phyloP scores from a whole-genome alignment of 2,113 vertebrate species.

The Cyphomyrus discorhynchus region DNA sequence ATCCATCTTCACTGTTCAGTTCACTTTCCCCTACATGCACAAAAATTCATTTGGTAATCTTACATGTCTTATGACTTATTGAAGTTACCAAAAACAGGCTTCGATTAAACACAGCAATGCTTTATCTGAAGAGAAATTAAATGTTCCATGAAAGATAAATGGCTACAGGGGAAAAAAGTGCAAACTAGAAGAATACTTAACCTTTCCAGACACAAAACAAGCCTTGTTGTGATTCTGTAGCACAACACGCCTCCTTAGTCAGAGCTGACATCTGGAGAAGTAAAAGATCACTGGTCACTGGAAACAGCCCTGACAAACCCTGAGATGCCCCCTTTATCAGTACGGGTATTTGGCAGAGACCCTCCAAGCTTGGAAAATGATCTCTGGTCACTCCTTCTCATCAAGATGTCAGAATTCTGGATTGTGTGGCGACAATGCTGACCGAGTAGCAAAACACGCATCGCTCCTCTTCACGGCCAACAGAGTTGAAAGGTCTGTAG shows the following conservation, averaged over 20 bases:
- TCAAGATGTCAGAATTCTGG: background rate
- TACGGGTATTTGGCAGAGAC: background rate
- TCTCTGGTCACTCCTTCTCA: background rate
- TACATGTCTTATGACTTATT: background rate
- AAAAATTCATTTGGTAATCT: background rate
- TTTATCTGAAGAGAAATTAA: background rate
- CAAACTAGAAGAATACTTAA: background rate
- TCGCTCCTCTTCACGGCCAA: background rate
- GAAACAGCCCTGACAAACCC: background rate
- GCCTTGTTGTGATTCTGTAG: background rate
- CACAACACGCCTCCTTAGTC: background rate
- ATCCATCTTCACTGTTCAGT: background rate
- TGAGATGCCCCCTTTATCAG: background rate
- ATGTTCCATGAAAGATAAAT: background rate
- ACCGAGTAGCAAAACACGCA: background rate
- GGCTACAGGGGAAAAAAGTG: background rate
- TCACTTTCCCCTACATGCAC: background rate
- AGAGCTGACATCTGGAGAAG: background rate
- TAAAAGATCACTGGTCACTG: background rate
- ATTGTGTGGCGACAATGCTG: background rate
- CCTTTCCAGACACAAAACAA: slow-evolving; percentile 5
- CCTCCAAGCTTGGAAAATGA: background rate
- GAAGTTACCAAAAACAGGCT: background rate
- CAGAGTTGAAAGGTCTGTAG: background rate
- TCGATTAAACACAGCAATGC: background rate